Percentiles rank a stretch among this genome's conserved stretches.
Conservation (phyloP, 2,797 vertebrate genomes). For the Halcyon badia region DNA sequence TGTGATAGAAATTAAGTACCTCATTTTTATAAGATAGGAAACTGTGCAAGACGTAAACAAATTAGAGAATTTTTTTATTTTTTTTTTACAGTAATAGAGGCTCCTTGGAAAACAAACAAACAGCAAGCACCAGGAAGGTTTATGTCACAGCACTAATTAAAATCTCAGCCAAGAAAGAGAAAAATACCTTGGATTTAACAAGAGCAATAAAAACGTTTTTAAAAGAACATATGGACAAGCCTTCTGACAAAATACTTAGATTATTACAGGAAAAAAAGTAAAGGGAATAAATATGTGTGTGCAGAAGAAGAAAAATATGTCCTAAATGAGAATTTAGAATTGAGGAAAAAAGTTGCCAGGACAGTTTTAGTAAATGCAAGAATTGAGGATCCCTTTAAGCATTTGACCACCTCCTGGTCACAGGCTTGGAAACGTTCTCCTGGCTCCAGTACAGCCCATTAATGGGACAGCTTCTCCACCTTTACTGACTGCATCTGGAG, state of each 20-base stretch:
- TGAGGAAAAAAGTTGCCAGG: neutral
- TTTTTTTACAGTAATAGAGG: neutral
- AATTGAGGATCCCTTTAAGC: neutral
- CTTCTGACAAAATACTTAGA: constrained; percentile 3
- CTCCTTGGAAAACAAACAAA: constrained; percentile 55
- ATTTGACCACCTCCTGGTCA: neutral
- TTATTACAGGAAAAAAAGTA: neutral
- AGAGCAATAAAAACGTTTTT: constrained; percentile 38
- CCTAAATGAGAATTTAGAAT: neutral
- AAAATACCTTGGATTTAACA: constrained; percentile 57
- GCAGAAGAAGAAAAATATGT: neutral
- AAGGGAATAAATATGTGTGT: neutral
- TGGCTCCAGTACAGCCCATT: neutral
- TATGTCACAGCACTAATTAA: constrained; percentile 40
- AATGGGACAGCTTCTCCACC: neutral
- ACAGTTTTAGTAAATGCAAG: neutral
- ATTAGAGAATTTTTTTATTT: neutral
- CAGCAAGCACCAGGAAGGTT: neutral
- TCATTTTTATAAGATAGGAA: constrained; percentile 37
- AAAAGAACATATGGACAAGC: constrained; percentile 28
- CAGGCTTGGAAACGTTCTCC: neutral
- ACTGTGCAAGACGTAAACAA: constrained; percentile 29
- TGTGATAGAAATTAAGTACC: constrained; percentile 42
- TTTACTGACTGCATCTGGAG: neutral
- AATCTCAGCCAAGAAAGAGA: constrained; percentile 8